Conservation (phyloP, 2,113 vertebrate genomes). For the cattle (Bos taurus) region DNA sequence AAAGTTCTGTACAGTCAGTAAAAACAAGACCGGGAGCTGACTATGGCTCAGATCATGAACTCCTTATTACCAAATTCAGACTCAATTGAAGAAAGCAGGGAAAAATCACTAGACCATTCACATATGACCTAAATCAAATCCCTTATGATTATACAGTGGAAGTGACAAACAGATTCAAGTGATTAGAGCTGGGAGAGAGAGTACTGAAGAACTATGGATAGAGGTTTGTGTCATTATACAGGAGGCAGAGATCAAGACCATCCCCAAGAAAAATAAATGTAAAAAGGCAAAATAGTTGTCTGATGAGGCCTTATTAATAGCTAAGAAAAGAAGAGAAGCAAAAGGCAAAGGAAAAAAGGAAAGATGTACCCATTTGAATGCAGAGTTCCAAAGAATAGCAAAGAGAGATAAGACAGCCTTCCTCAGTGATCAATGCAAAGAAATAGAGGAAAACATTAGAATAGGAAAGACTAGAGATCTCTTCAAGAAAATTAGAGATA, state of each 20-base stretch:
- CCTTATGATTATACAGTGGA: not conserved
- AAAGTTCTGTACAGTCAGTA: not conserved
- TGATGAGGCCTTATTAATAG: not conserved
- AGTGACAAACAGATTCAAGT: not conserved
- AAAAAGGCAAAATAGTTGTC: not conserved
- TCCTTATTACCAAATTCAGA: not conserved
- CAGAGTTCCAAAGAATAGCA: not conserved
- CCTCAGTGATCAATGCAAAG: not conserved
- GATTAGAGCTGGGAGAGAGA: not conserved
- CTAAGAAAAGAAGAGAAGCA: not conserved
- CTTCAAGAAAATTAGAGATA: not conserved
- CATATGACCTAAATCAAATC: not conserved
- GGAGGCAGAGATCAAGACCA: not conserved
- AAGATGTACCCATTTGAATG: not conserved
- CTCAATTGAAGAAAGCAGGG: not conserved
- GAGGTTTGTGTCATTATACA: not conserved
- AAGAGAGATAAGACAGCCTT: not conserved
- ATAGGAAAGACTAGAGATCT: not conserved
- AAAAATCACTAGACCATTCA: not conserved
- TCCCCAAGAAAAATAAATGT: not conserved
- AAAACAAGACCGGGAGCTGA: not conserved
- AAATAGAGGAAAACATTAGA: not conserved
- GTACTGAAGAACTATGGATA: not conserved
- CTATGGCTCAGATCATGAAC: not conserved
- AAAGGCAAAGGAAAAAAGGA: not conserved